A percentile compares a stretch with the other conserved stretches of the same genome.
Conservation (phyloP, 1,140 invertebrate species). For the Episyrphus balteatus region DNA sequence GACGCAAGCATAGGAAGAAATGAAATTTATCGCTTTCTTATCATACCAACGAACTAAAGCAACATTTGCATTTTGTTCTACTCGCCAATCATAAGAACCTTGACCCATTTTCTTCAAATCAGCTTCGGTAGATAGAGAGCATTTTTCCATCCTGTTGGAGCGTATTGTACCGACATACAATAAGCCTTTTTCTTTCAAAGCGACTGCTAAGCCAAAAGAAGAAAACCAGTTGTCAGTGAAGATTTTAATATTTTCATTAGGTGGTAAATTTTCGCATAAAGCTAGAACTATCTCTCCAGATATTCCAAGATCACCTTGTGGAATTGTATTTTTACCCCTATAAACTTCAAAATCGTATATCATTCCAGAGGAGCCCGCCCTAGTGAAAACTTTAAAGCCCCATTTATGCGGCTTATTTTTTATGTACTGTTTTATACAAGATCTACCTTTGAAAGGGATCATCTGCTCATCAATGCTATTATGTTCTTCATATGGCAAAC, state of each 20-base stretch:
- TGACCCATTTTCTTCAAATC: too few relatives aligned
- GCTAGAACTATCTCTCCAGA: neutral
- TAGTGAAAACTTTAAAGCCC: slow-evolving; percentile 6
- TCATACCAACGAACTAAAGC: too few relatives aligned
- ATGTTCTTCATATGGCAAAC: slow-evolving; percentile 2
- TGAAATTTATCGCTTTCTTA: too few relatives aligned
- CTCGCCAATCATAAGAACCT: too few relatives aligned
- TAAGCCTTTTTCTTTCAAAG: too few relatives aligned
- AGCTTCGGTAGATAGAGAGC: too few relatives aligned
- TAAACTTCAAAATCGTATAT: slow-evolving; percentile 7
- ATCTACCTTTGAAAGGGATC: slow-evolving; percentile 5
- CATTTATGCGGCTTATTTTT: slow-evolving; percentile 3
- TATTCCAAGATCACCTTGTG: neutral
- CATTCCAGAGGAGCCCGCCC: slow-evolving; percentile 2
- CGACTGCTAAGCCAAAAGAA: too few relatives aligned
- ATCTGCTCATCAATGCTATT: slow-evolving; percentile 5
- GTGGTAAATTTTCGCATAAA: neutral
- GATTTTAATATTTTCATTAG: neutral
- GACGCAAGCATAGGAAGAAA: too few relatives aligned
- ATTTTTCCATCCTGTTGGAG: too few relatives aligned
- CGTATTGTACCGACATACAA: too few relatives aligned
- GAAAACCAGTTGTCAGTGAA: slow-evolving; percentile 1
- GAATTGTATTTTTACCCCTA: slow-evolving; percentile 3
- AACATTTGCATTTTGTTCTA: too few relatives aligned
- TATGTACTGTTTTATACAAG: neutral